Percentiles rank a stretch among this genome's conserved stretches.
phyloP scores from a whole-genome alignment of 1,140 invertebrate species.

The Bemisia tabaci region DNA sequence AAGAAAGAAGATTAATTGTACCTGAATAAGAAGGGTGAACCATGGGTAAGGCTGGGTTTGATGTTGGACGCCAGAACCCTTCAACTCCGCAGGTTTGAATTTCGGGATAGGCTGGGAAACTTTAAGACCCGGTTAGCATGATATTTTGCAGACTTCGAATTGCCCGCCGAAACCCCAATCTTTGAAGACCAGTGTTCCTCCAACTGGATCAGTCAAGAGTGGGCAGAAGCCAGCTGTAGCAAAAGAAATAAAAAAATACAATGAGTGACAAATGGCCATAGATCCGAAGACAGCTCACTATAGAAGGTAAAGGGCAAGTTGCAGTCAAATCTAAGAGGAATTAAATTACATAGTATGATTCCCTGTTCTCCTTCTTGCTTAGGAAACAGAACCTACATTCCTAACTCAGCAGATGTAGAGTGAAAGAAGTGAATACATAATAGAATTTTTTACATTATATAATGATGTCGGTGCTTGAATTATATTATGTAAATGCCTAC shows the following conservation, averaged over 20 bases:
- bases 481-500: too few relatives aligned
- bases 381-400: too few relatives aligned
- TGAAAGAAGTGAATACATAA: too few relatives aligned
- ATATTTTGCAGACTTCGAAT: constrained; percentile 83
- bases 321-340: too few relatives aligned
- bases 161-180: constrained; percentile 91
- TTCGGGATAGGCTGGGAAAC: constrained; percentile 84
- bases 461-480: too few relatives aligned
- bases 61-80: constrained; percentile 87
- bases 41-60: constrained; percentile 57
- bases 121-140: constrained; percentile 67
- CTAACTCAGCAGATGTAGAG: too few relatives aligned
- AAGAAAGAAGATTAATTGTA: too few relatives aligned
- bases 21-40: constrained; percentile 82
- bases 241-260: constrained; percentile 14
- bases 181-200: constrained; percentile 78
- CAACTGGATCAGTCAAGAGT: constrained; percentile 67
- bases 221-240: constrained; percentile 77
- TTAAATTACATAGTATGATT: too few relatives aligned
- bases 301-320: too few relatives aligned
- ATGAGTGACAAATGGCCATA: neutral
- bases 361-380: too few relatives aligned
- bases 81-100: constrained; percentile 91
- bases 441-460: too few relatives aligned
- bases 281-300: too few relatives aligned